Conservation (phyloP, 2,797 vertebrate genomes). For the Microctenopoma lineatum region DNA sequence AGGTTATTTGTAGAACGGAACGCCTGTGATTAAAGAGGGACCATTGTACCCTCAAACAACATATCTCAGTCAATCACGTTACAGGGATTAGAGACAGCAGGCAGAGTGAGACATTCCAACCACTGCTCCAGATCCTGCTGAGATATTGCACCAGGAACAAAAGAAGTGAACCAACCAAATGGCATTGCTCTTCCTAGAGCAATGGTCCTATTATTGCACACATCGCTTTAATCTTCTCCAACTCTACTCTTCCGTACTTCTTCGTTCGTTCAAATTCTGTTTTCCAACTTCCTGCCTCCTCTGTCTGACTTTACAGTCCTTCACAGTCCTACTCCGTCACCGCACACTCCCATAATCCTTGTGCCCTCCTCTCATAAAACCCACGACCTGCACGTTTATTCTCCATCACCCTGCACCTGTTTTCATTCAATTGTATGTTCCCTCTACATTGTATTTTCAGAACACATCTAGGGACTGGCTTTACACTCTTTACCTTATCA, state of each 20-base stretch:
- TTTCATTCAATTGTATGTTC: constrained; percentile 35
- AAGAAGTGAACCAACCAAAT: neutral
- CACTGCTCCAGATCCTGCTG: neutral
- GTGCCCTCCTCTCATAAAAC: constrained; percentile 15
- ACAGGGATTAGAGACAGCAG: neutral
- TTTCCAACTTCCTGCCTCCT: neutral
- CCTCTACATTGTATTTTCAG: constrained; percentile 63
- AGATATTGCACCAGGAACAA: neutral
- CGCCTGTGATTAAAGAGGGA: no score
- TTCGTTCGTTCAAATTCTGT: neutral
- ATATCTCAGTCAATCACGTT: neutral
- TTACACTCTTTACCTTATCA: constrained; percentile 70
- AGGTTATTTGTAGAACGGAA: no score
- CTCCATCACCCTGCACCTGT: constrained; percentile 24
- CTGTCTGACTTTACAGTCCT: neutral
- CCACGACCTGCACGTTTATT: constrained; percentile 23
- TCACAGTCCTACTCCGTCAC: neutral
- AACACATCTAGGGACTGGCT: constrained; percentile 66
- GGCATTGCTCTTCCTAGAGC: neutral
- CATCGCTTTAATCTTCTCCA: neutral
- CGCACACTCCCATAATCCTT: neutral
- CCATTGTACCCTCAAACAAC: no score
- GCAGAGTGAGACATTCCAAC: neutral
- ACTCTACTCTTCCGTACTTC: no score
- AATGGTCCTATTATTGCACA: neutral